These are phyloP conservation scores for Nemotelus nigrinus DNA, from an alignment of 2,888 invertebrate species.

Conservation along the genomic window DNA sequence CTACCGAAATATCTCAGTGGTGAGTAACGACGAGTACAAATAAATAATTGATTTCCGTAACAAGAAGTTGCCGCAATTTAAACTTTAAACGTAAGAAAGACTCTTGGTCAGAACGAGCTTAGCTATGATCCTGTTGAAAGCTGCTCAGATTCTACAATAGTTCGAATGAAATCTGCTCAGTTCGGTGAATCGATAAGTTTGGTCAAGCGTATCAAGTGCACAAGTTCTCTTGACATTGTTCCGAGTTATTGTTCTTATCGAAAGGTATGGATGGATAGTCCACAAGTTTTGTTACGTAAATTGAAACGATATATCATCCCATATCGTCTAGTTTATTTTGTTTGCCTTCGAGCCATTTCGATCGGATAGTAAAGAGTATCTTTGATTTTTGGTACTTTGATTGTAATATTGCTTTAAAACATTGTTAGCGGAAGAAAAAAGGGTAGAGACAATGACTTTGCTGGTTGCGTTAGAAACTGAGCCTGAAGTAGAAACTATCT, in stretches of 20 bases:
- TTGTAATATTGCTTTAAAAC: too few species aligned
- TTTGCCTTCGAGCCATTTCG: too few species aligned
- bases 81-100: neutral
- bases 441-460: too few species aligned
- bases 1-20: conserved; percentile 79
- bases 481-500: too few species aligned
- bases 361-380: too few species aligned
- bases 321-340: too few species aligned
- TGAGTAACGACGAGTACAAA: conserved; percentile 65
- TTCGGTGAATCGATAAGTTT: conserved; percentile 22
- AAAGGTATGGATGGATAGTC: neutral
- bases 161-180: conserved; percentile 2
- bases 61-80: conserved; percentile 14
- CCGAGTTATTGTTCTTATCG: conserved; percentile 6
- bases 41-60: conserved; percentile 12
- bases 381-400: too few species aligned
- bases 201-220: conserved; percentile 33
- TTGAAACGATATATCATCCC: neutral
- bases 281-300: neutral
- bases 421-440: too few species aligned
- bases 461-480: too few species aligned
- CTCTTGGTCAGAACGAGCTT: neutral
- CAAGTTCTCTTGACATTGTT: conserved; percentile 1
- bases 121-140: conserved; percentile 2
- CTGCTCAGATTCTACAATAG: neutral